Conservation (phyloP, 2,797 vertebrate genomes). For the Ispidina lecontei region DNA sequence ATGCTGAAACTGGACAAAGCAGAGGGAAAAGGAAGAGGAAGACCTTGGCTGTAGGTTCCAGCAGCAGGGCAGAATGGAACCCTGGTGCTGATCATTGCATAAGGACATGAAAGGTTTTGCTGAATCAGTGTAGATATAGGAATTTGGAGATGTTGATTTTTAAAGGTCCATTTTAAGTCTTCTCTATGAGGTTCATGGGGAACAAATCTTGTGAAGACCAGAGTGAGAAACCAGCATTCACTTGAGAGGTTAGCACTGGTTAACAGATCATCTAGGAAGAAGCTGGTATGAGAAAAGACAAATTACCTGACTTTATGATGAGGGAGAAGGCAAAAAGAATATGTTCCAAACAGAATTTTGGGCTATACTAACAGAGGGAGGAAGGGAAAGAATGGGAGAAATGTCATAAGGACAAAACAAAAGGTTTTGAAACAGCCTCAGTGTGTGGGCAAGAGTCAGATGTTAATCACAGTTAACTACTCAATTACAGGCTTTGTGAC, state of each 20-base stretch:
- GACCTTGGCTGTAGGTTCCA: neutral
- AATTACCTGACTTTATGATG: accelerated
- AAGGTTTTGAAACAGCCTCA: neutral
- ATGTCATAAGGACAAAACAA: neutral
- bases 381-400: neutral
- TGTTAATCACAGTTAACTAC: neutral
- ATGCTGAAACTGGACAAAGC: neutral
- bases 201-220: neutral
- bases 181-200: neutral
- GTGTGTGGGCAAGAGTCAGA: neutral
- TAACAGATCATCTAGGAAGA: neutral
- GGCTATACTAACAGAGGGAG: neutral
- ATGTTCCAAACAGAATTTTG: neutral
- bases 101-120: neutral
- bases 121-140: accelerated
- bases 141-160: neutral
- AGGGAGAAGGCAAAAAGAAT: neutral
- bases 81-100: neutral
- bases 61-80: accelerated
- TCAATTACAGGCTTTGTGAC: neutral
- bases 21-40: neutral
- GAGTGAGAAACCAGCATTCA: neutral
- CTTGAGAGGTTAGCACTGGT: accelerated
- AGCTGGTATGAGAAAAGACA: neutral
- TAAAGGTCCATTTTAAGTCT: neutral